Percentiles rank a stretch among this genome's conserved stretches.
Evolutionary conservation across 2,113 vertebrate species (phyloP).

Genomic region (Brachyistius frenatus): DNA sequence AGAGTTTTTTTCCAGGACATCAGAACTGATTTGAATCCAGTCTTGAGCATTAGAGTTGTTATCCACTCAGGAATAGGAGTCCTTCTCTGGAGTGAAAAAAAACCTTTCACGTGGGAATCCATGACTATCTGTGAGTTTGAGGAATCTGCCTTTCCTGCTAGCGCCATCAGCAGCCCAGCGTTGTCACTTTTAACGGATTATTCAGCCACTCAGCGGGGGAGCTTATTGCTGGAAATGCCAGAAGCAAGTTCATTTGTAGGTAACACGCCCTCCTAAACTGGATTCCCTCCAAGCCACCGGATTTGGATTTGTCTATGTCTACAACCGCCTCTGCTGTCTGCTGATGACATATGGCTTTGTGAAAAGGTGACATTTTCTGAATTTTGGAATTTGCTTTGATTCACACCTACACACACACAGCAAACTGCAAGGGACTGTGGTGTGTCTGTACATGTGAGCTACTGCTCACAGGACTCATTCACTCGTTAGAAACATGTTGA

Average conservation of each 20-base stretch:
- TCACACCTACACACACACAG: conserved; percentile 33
- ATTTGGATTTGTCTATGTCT: conserved; percentile 67
- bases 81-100: conserved; percentile 51
- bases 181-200: conserved; percentile 61
- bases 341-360: conserved; percentile 66
- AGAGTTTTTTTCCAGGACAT: conserved; percentile 54
- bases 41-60: conserved; percentile 44
- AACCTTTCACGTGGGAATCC: conserved; percentile 47
- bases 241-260: conserved; percentile 61
- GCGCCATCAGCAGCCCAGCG: conserved; percentile 28
- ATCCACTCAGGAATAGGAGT: conserved; percentile 49
- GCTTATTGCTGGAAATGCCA: conserved; percentile 62
- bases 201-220: conserved; percentile 50
- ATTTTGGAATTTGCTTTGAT: conserved; percentile 29
- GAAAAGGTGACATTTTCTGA: conserved; percentile 69
- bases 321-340: conserved; percentile 60
- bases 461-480: conserved; percentile 50
- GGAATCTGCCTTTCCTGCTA: conserved; percentile 31
- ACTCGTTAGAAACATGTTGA: conserved; percentile 46
- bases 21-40: conserved; percentile 34
- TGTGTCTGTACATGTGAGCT: conserved; percentile 37
- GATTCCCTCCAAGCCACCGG: conserved; percentile 44
- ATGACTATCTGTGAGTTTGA: conserved; percentile 45
- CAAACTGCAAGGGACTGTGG: conserved; percentile 28
- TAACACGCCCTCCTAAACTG: conserved; percentile 66